Evolutionary conservation across 1,140 invertebrate species (phyloP).

Genomic region (Ostrea edulis): DNA sequence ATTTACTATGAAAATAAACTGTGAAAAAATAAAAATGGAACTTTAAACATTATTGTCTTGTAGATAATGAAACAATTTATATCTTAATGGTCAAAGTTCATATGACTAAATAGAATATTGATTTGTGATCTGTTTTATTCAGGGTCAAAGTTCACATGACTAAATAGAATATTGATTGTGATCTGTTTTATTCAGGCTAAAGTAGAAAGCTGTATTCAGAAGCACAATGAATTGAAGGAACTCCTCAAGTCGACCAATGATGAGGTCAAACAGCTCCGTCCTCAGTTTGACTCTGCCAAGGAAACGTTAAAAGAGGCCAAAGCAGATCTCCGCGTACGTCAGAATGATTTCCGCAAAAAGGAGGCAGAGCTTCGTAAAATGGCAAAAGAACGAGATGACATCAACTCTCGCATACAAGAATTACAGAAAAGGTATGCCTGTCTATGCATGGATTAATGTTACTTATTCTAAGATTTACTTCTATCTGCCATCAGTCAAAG

Average conservation of each 20-base stretch:
- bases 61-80: too few relatives aligned
- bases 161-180: neutral
- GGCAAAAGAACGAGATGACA: constrained; percentile 65
- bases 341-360: constrained; percentile 65
- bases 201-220: constrained; percentile 57
- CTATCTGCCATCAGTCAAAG: too few relatives aligned
- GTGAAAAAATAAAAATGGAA: too few relatives aligned
- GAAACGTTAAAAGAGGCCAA: constrained; percentile 58
- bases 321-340: constrained; percentile 51
- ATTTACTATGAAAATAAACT: too few relatives aligned
- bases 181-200: constrained; percentile 54
- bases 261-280: constrained; percentile 62
- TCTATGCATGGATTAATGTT: neutral
- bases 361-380: constrained; percentile 63
- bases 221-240: constrained; percentile 62
- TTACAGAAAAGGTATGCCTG: constrained; percentile 68
- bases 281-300: constrained; percentile 60
- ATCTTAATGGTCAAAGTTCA: too few relatives aligned
- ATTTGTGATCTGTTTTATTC: constrained; percentile 9
- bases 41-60: too few relatives aligned
- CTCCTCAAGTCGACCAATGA: constrained; percentile 59
- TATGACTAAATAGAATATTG: neutral
- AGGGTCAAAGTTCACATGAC: too few relatives aligned
- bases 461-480: too few relatives aligned
- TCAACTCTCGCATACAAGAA: constrained; percentile 71